A percentile compares a stretch with the other conserved stretches of the same genome.
Evolutionary conservation across 2,113 vertebrate species (phyloP).

Genomic region (Leucosticte australis): DNA sequence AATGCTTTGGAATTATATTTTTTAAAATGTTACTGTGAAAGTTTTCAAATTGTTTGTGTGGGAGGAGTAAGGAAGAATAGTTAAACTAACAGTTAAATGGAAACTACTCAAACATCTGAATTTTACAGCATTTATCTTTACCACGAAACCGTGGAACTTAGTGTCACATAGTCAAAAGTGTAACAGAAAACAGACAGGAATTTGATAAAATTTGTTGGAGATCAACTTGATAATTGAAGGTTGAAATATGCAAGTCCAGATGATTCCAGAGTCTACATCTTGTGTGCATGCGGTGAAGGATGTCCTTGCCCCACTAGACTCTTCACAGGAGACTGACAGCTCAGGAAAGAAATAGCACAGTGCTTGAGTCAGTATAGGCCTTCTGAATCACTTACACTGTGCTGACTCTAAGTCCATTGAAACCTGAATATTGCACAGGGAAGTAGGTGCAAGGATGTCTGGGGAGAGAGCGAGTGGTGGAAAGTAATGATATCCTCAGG

Average conservation of each 20-base stretch:
- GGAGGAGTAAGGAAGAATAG: neutral
- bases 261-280: neutral
- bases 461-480: fast-evolving
- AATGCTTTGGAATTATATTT: neutral
- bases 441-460: neutral
- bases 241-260: neutral
- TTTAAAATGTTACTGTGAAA: neutral
- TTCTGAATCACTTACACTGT: neutral
- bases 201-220: neutral
- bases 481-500: neutral
- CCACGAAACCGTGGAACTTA: neutral
- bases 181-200: neutral
- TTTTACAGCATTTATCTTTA: neutral
- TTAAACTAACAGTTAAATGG: neutral
- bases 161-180: neutral
- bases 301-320: too few species aligned
- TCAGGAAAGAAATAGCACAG: neutral
- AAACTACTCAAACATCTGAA: neutral
- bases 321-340: neutral
- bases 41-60: neutral
- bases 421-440: neutral
- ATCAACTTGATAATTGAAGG: neutral
- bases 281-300: neutral
- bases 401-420: neutral
- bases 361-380: neutral